phyloP scores from a whole-genome alignment of 2,888 invertebrate genomes.

The Salpingus planirostris region DNA sequence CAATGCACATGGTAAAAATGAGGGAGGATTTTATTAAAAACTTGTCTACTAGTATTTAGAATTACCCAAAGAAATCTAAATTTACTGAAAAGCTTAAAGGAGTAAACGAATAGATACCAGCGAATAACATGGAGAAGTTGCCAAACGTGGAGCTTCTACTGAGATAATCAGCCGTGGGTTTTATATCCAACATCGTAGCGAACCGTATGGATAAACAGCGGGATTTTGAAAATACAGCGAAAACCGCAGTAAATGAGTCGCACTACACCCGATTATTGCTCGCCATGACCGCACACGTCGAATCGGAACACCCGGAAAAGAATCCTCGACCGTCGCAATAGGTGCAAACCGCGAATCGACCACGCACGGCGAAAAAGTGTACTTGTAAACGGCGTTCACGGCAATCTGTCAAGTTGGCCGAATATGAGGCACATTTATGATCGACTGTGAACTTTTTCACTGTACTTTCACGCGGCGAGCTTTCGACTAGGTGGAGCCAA shows the following conservation, averaged over 20 bases:
- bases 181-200: conserved; percentile 78
- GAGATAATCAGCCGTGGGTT: conserved; percentile 84
- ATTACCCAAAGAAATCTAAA: neutral
- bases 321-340: too few relatives aligned
- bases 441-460: conserved; percentile 37
- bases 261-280: too few relatives aligned
- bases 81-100: neutral
- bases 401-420: conserved; percentile 30
- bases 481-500: conserved; percentile 29
- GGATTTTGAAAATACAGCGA: too few relatives aligned
- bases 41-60: too few relatives aligned
- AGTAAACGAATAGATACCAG: conserved; percentile 69
- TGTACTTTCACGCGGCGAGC: conserved; percentile 26
- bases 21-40: too few relatives aligned
- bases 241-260: too few relatives aligned
- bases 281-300: too few relatives aligned
- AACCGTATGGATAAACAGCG: too few relatives aligned
- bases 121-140: conserved; percentile 92
- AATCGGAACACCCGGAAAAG: too few relatives aligned
- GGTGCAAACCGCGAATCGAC: too few relatives aligned
- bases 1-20: too few relatives aligned
- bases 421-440: conserved; percentile 37
- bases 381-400: conserved; percentile 4
- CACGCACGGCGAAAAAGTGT: too few relatives aligned
- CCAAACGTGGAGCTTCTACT: conserved; percentile 86